These are phyloP conservation scores for Eretmochelys imbricata DNA, from an alignment of 2,113 vertebrate species.

Conservation along the genomic window DNA sequence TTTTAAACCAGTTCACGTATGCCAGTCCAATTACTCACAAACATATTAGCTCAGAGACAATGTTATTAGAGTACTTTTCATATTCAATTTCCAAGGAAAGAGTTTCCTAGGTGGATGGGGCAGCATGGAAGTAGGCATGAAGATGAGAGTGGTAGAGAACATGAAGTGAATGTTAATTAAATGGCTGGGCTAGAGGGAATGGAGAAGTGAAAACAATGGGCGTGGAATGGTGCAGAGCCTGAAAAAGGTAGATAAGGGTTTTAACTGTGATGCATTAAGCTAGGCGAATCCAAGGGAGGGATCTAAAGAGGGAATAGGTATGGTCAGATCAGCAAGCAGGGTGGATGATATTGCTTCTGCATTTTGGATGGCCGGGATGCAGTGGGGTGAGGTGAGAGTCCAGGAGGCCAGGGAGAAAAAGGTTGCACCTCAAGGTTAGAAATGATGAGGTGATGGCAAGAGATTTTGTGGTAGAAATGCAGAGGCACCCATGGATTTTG, in stretches of 20 bases:
- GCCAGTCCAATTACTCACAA: constrained; percentile 44
- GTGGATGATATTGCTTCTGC: not conserved
- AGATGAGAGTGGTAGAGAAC: not conserved
- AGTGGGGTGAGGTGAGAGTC: not conserved
- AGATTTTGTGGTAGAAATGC: not conserved
- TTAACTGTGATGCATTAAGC: not conserved
- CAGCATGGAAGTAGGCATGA: not conserved
- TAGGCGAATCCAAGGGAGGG: not conserved
- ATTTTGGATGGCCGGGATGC: not conserved
- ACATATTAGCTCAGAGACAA: not conserved
- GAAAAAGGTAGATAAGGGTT: not conserved
- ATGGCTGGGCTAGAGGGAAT: not conserved
- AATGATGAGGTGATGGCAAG: not conserved
- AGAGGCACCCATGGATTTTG: not conserved
- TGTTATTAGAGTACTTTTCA: not conserved
- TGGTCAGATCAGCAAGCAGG: not conserved
- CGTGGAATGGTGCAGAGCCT: not conserved
- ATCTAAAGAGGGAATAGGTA: not conserved
- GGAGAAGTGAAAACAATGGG: not conserved
- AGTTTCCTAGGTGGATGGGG: not conserved
- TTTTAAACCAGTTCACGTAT: constrained; percentile 18
- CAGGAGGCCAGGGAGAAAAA: not conserved
- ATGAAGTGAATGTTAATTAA: not conserved
- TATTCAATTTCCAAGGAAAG: not conserved
- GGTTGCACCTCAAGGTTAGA: not conserved